phyloP scores from a whole-genome alignment of 2,888 invertebrate genomes.

The Eupeodes luniger region DNA sequence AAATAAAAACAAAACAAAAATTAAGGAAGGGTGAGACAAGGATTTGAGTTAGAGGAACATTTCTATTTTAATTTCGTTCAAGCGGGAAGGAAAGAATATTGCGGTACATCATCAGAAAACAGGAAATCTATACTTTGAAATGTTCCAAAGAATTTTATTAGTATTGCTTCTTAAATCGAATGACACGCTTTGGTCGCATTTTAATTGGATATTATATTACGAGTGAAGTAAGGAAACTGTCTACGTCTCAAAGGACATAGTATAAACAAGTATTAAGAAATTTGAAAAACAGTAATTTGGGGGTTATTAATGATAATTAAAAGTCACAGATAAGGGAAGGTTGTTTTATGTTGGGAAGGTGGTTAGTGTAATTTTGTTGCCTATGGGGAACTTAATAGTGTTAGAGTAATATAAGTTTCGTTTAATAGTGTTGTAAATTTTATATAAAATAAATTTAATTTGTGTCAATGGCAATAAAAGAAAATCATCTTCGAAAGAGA shows the following conservation, averaged over 20 bases:
- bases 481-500: no score
- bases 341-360: no score
- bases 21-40: not conserved
- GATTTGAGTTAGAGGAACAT: conserved; percentile 31
- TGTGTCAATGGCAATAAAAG: no score
- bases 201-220: conserved; percentile 59
- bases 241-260: not conserved
- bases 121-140: conserved; percentile 9
- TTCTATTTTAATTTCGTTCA: conserved; percentile 18
- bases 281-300: not conserved
- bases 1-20: not conserved
- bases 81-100: conserved; percentile 25
- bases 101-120: conserved; percentile 4
- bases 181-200: conserved; percentile 44
- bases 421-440: no score
- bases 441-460: no score
- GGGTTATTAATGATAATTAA: not conserved
- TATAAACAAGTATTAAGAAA: not conserved
- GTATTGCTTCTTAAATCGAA: conserved; percentile 23
- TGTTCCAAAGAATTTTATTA: conserved; percentile 53
- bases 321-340: not conserved
- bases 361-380: not conserved
- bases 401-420: no score
- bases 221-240: not conserved
- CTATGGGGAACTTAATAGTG: no score